Conservation (phyloP, 2,113 vertebrate genomes). For the Chitala chitala region DNA sequence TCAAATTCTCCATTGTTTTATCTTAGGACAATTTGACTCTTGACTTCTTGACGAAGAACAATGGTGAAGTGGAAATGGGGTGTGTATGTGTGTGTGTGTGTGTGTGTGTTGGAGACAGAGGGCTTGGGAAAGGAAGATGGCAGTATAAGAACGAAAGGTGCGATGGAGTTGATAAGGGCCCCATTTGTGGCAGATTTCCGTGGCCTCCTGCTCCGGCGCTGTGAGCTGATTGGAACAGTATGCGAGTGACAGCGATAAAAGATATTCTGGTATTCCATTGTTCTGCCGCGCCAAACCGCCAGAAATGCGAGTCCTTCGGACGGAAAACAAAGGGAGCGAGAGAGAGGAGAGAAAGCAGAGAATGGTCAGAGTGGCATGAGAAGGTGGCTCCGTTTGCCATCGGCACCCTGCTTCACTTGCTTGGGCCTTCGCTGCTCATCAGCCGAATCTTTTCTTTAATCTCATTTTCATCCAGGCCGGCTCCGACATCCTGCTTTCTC, state of each 20-base stretch:
- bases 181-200: slow-evolving; percentile 7
- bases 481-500: not conserved
- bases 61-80: not conserved
- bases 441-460: not conserved
- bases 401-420: not conserved
- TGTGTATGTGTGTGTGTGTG: not conserved
- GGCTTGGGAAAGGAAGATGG: not conserved
- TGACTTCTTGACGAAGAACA: not conserved
- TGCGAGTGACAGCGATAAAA: slow-evolving; percentile 41
- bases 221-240: slow-evolving; percentile 42
- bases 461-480: not conserved
- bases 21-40: too few species aligned
- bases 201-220: not conserved
- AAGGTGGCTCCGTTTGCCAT: slow-evolving; percentile 27
- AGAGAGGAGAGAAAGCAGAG: not conserved
- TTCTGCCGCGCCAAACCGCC: slow-evolving; percentile 35
- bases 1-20: not conserved
- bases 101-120: not conserved
- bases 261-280: slow-evolving; percentile 36
- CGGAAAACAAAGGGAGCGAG: slow-evolving; percentile 20
- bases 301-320: slow-evolving; percentile 31
- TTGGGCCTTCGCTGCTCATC: not conserved
- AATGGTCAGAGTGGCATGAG: not conserved
- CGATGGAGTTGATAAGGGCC: not conserved
- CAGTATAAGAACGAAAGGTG: not conserved